These are phyloP conservation scores for Erythrocebus patas DNA, from an alignment of 2,113 vertebrate genomes.

Conservation along the genomic window DNA sequence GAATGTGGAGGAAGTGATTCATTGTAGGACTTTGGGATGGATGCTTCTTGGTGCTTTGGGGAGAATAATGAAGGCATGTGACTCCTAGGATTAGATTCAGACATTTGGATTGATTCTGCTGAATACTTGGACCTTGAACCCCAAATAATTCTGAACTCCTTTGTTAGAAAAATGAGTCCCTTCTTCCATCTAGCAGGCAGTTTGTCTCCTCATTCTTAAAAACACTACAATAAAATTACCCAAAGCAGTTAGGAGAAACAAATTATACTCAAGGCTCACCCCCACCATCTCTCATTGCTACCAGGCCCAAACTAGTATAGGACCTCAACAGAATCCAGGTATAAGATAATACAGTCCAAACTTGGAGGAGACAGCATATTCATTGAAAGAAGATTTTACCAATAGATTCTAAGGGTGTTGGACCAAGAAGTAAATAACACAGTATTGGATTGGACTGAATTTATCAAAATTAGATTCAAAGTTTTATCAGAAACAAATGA, in stretches of 20 bases:
- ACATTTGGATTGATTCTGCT: background rate
- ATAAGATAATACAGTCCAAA: background rate
- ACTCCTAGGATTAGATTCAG: background rate
- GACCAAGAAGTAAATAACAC: background rate
- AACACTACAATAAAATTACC: background rate
- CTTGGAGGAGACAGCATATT: background rate
- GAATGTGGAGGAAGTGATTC: background rate
- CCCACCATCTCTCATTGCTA: background rate
- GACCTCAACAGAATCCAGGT: background rate
- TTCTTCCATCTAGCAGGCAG: background rate
- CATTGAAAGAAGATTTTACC: background rate
- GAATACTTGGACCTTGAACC: background rate
- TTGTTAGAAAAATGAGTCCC: background rate
- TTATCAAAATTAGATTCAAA: slow-evolving; percentile 6
- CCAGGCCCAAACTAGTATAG: background rate
- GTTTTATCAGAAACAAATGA: background rate
- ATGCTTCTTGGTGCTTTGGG: background rate
- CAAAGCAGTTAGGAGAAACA: background rate
- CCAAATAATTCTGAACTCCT: background rate
- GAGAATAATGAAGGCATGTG: background rate
- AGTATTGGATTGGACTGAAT: background rate
- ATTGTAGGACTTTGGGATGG: background rate
- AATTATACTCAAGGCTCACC: background rate
- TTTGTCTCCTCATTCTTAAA: background rate
- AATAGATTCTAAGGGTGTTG: background rate